Conservation (phyloP, 2,113 vertebrate species). For the Gopherus flavomarginatus region DNA sequence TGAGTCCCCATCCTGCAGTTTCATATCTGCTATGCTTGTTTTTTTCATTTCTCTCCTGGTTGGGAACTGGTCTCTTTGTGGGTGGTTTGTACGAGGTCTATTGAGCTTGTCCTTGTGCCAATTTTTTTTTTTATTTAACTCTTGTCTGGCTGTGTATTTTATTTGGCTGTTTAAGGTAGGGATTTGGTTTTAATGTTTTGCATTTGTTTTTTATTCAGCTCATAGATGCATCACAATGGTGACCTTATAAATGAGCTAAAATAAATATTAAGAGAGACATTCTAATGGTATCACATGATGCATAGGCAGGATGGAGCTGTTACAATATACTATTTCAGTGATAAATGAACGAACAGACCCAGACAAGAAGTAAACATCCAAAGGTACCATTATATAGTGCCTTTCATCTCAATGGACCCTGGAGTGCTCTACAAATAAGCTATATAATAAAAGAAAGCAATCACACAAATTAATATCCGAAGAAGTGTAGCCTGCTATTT, state of each 20-base stretch:
- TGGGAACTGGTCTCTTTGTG: slow-evolving; percentile 34
- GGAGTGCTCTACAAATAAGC: background rate
- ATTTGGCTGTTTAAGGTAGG: slow-evolving; percentile 16
- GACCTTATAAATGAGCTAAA: slow-evolving; percentile 36
- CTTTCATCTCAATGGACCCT: slow-evolving; percentile 34
- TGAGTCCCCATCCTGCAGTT: background rate
- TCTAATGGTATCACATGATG: slow-evolving; percentile 29
- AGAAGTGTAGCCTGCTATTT: background rate
- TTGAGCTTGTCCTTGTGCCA: background rate
- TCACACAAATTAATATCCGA: slow-evolving; percentile 16
- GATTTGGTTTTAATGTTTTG: background rate
- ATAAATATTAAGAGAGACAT: slow-evolving; percentile 38
- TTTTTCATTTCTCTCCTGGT: slow-evolving; percentile 10
- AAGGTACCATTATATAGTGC: slow-evolving; percentile 23
- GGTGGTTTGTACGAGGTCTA: slow-evolving; percentile 30
- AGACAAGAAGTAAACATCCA: slow-evolving; percentile 54
- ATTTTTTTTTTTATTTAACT: background rate
- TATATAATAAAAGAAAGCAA: slow-evolving; percentile 40
- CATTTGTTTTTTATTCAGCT: slow-evolving; percentile 30
- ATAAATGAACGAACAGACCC: slow-evolving; percentile 22
- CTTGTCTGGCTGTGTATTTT: slow-evolving; percentile 26
- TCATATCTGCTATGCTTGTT: slow-evolving; percentile 18
- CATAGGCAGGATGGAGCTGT: background rate
- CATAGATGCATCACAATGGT: background rate
- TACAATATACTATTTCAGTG: slow-evolving; percentile 24